Conservation (phyloP, 2,888 invertebrate species). For the Tetheella fluctuosa region DNA sequence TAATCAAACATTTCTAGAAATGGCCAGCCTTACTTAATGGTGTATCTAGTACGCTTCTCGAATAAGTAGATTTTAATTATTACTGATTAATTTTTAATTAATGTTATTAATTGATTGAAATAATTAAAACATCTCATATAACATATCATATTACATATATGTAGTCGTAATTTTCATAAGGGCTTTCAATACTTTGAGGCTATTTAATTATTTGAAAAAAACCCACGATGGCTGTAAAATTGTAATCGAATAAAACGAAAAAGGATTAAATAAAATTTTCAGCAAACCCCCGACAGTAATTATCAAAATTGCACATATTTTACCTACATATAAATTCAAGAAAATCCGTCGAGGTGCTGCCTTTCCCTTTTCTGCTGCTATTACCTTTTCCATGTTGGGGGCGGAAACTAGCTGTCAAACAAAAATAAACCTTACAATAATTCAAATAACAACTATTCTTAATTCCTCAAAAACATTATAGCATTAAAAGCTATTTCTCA, state of each 20-base stretch:
- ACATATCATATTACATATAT: too few species aligned
- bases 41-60: constrained; percentile 32
- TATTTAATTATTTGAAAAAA: too few species aligned
- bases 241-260: too few species aligned
- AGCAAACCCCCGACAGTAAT: too few species aligned
- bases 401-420: neutral
- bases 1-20: constrained; percentile 53
- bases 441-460: neutral
- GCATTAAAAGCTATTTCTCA: neutral
- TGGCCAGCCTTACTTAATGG: constrained; percentile 21
- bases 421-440: neutral
- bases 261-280: too few species aligned
- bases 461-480: neutral
- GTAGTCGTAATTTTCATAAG: too few species aligned
- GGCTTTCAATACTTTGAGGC: too few species aligned
- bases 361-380: too few species aligned
- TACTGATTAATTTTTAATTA: neutral
- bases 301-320: too few species aligned
- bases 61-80: constrained; percentile 39
- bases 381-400: neutral
- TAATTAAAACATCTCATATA: neutral
- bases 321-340: too few species aligned
- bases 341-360: too few species aligned
- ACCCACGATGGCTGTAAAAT: too few species aligned
- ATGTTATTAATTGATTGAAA: neutral